Evolutionary conservation across 1,140 invertebrate species (phyloP), one percentile per base, ranked within the genome.

Genomic region (Panagrolaimus sp.): DNA sequence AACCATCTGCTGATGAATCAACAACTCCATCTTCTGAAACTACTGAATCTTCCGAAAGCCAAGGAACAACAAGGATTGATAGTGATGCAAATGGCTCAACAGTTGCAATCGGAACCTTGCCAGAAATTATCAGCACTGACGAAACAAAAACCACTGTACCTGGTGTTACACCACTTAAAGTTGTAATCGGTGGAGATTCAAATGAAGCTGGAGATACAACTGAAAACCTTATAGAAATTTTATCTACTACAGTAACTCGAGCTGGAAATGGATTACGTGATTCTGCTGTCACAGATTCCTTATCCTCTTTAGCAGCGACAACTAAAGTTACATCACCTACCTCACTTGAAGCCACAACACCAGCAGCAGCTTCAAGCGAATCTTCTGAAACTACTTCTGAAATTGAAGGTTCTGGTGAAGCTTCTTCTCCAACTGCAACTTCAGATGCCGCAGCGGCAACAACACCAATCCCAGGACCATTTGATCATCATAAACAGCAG

Each of bases 341-440:
- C 20, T 20, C 27, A n/a, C 51, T 11, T 20, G 27, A 20, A 57
- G 20, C 2, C 20, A 11, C n/a, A 27, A 57, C 51, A 4, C n/a
- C 31, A 38, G 31, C 31, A n/a, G n/a, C n/a, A n/a, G n/a, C 31
- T 38, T 38, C 31, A 38, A 38, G 7, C 2, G 31, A 38, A 38
- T 38, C 31, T 7, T 38, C 31, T 4, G 31, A 38, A 38, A 7
- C 7, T 2, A 16, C 4, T 20, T 27, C 51, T n/a, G 51, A 57
- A 57, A 16, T 57, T 13, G 51, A 57, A 57, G 51, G 51, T 11
- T 57, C 51, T 20, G 51, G 51, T 5, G 51, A 57, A 48, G 20
- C 14, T 48, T n/a, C 47, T 27, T 20, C 20, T 25, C 11, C 3
- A 20, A 57, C 27, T 13, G 11, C 11, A 20, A 57, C 16, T 13